phyloP scores from a whole-genome alignment of 2,888 invertebrate genomes.

The Caenorhabditis parvicauda region DNA sequence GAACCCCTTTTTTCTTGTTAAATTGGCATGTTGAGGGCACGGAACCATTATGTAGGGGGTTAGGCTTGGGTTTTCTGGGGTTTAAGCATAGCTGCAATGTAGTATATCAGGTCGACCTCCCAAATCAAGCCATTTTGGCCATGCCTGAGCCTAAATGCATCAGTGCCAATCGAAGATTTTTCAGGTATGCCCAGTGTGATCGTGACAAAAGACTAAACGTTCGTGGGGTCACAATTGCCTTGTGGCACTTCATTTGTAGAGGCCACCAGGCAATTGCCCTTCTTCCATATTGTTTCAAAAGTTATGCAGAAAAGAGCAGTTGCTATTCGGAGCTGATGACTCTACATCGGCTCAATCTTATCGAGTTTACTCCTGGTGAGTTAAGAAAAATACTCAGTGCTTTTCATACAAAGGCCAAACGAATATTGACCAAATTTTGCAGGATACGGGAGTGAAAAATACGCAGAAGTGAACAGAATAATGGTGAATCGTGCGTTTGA shows the following conservation, averaged over 20 bases:
- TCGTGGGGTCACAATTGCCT: constrained; percentile 43
- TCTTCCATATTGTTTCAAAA: constrained; percentile 48
- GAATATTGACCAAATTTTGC: neutral
- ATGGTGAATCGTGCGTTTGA: constrained; percentile 41
- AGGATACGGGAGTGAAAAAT: constrained; percentile 47
- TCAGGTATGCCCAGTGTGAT: constrained; percentile 34
- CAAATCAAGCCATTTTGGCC: too few relatives aligned
- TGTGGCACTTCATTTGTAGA: constrained; percentile 46
- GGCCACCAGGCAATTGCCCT: constrained; percentile 48
- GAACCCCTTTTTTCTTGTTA: too few relatives aligned
- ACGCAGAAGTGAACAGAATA: constrained; percentile 48
- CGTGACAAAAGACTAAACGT: constrained; percentile 40
- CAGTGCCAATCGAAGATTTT: neutral
- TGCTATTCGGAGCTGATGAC: constrained; percentile 39
- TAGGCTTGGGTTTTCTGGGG: too few relatives aligned
- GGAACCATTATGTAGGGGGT: too few relatives aligned
- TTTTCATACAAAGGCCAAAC: neutral
- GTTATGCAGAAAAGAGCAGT: constrained; percentile 42
- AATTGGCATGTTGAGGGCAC: too few relatives aligned
- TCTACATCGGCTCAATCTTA: constrained; percentile 39
- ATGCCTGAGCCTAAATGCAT: too few relatives aligned
- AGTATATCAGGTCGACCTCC: too few relatives aligned
- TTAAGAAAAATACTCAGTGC: neutral
- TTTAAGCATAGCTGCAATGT: too few relatives aligned
- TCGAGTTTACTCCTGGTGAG: constrained; percentile 45